Evolutionary conservation across 2,888 invertebrate genomes (phyloP).

Genomic region (Catotricha subobsoleta): DNA sequence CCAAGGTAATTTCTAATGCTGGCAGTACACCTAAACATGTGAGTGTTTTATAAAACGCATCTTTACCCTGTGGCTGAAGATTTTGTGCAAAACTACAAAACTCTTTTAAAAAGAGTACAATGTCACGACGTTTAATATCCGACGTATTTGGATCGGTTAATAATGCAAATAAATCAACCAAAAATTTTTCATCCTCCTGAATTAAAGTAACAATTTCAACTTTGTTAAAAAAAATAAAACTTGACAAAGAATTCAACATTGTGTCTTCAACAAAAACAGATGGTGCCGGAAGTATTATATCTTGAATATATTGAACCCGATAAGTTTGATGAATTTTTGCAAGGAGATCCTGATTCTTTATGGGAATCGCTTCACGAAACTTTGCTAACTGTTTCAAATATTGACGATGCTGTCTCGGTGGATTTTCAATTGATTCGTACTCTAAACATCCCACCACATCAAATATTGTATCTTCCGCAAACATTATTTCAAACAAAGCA

Average conservation of each 20-base stretch:
- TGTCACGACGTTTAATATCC: constrained; percentile 71
- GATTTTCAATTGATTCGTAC: constrained; percentile 77
- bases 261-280: constrained; percentile 99
- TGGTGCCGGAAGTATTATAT: constrained; percentile 96
- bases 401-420: constrained; percentile 86
- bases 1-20: constrained; percentile 76
- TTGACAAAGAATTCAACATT: constrained; percentile 89
- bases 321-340: constrained; percentile 99
- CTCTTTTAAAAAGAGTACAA: constrained; percentile 94
- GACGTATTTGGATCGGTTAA: constrained; percentile 78
- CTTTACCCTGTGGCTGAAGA: constrained; percentile 90
- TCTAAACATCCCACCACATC: constrained; percentile 97
- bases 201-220: constrained; percentile 97
- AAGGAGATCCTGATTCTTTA: constrained; percentile 82
- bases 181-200: constrained; percentile 93
- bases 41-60: constrained; percentile 90
- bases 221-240: constrained; percentile 99
- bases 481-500: constrained; percentile 92
- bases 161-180: constrained; percentile 85
- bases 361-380: constrained; percentile 86
- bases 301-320: constrained; percentile 97
- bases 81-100: constrained; percentile 99
- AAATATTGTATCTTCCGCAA: constrained; percentile 89
- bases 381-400: constrained; percentile 84
- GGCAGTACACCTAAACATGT: constrained; percentile 74